Base-by-base conservation (phyloP, 2,113 vertebrate species). In the Amazona guildingii region DNA sequence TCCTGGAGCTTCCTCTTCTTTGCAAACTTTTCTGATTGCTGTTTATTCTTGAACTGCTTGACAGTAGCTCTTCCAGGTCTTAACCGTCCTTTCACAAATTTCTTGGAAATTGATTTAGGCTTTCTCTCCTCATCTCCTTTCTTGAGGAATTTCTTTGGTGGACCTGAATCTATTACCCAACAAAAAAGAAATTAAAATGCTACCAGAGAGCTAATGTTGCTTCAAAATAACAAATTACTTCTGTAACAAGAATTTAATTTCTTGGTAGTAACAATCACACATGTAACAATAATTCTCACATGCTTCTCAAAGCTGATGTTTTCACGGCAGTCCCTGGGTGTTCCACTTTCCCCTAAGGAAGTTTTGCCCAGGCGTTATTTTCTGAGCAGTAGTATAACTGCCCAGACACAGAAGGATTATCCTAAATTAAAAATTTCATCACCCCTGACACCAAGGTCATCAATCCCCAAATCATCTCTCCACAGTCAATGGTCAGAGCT, bases 1-100 rank as follows among this genome's bases (percentile, higher is more conserved):
- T 93, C 94, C 61, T 96, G 96, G 29, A 94, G 82, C 57, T 98
- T 98, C 68, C 98, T 98, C 91, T 97, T 98, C 92, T 86, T 98
- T 11, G 69, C 70, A 78, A 85, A 62, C 48, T 95, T 97, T 80
- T 93, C 95, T 41, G 91, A 63, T n/a, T 94, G 97, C 43, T 97
- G 96, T 78, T 98, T 98, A 77, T 66, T 97, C 88, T 96, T 98
- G 72, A 98, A 97, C 24, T 98, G 98, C 75, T 97, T 98, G 39
- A 97, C 85, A 70, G 79, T n/a, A 44, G 92, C 92, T 94, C 70
- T 98, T 57, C 96, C 97, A 85, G 93, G 70, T 86, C 80, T 98
- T 88, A 93, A 84, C 20, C 96, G 93, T 63, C 90, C 95, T 95
- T 97, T 98, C 88, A 96, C 94, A 93, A 96, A 97, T 59, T 96